These are phyloP conservation scores for Hirtodrosophila trivittata DNA, from an alignment of 2,888 invertebrate genomes.

Conservation along the genomic window DNA sequence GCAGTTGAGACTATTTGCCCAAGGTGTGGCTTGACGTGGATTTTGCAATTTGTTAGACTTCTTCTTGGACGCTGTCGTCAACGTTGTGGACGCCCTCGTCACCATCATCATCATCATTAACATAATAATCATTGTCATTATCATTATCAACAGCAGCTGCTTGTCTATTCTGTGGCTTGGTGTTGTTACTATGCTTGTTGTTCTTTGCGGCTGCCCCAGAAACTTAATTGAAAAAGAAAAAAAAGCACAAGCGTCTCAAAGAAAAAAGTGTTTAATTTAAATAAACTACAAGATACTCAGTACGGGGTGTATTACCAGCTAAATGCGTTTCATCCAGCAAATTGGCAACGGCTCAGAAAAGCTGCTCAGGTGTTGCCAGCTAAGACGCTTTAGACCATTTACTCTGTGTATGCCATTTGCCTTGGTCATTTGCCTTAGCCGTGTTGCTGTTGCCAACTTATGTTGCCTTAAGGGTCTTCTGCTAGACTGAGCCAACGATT, in stretches of 20 bases:
- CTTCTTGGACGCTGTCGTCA: conserved; percentile 59
- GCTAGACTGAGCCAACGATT: conserved; percentile 12
- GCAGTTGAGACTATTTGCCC: conserved; percentile 59
- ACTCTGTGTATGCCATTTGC: no score
- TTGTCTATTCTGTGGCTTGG: conserved; percentile 51
- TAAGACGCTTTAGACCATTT: conserved; percentile 42
- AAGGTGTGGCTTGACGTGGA: conserved; percentile 74
- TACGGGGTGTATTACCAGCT: conserved; percentile 33
- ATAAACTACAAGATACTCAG: conserved; percentile 64
- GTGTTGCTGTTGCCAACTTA: conserved; percentile 19
- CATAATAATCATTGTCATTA: conserved; percentile 52
- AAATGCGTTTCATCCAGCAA: conserved; percentile 37
- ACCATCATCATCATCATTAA: conserved; percentile 54
- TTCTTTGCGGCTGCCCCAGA: conserved; percentile 68
- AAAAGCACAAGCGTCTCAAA: conserved; percentile 26
- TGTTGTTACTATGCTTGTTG: conserved; percentile 36
- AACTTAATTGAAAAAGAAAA: conserved; percentile 77
- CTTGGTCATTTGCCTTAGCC: conserved; percentile 18
- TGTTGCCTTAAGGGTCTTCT: conserved; percentile 46
- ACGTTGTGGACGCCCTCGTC: conserved; percentile 25
- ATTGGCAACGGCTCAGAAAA: conserved; percentile 9
- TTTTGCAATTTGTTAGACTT: conserved; percentile 79
- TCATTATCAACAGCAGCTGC: conserved; percentile 69
- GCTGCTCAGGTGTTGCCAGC: conserved; percentile 57
- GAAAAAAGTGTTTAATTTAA: conserved; percentile 72